Evolutionary conservation across 2,888 invertebrate genomes (phyloP).

Genomic region (Hermodice carunculata): DNA sequence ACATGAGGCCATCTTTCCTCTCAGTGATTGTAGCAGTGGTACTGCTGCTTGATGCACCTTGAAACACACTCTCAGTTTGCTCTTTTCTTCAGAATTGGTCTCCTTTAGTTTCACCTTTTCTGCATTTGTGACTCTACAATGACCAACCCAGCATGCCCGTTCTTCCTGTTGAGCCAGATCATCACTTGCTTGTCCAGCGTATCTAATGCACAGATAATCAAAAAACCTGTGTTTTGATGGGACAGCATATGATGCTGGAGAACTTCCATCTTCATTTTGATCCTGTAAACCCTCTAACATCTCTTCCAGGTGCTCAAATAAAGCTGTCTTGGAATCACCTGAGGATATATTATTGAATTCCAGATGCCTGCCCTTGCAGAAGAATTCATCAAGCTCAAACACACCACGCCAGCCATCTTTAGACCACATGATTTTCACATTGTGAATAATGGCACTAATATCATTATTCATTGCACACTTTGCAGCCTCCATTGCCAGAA

Average conservation of each 20-base stretch:
- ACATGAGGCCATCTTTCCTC: neutral
- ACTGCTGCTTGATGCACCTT: too few species aligned
- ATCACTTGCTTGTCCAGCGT: too few species aligned
- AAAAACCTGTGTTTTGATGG: too few species aligned
- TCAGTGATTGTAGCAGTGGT: neutral
- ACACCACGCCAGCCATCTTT: neutral
- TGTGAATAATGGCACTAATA: neutral
- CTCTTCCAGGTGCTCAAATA: neutral
- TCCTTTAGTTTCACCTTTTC: too few species aligned
- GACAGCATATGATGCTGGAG: neutral
- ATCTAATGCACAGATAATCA: too few species aligned
- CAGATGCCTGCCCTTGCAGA: neutral
- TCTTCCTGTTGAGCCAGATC: too few species aligned
- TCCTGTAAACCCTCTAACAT: neutral
- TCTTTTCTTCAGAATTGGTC: too few species aligned
- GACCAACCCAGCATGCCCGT: too few species aligned
- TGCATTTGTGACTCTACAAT: too few species aligned
- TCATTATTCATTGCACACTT: neutral
- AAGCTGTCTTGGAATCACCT: neutral
- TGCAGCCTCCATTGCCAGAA: conserved; percentile 7
- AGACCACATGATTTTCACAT: neutral
- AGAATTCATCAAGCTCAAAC: neutral
- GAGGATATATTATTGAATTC: neutral
- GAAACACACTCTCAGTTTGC: too few species aligned
- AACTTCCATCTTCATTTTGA: neutral